These are phyloP conservation scores for Dryobates pubescens DNA, from an alignment of 2,797 vertebrate species.

Conservation along the genomic window DNA sequence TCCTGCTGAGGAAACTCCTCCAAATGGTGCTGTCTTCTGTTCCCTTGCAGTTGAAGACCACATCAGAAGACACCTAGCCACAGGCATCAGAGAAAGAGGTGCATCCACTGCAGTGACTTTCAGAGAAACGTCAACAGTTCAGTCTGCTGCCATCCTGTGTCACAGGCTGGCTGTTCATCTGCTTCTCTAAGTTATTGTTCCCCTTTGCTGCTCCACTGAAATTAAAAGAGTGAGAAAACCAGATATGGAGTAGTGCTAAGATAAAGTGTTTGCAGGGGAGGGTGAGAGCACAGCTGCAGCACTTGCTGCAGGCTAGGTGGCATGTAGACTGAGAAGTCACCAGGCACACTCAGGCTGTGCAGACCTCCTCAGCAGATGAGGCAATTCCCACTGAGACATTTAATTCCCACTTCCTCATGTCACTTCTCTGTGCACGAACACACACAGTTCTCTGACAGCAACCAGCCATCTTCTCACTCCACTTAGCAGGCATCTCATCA, in stretches of 20 bases:
- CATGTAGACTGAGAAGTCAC: background rate
- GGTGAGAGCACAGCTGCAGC: background rate
- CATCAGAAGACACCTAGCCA: too few species aligned
- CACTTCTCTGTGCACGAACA: background rate
- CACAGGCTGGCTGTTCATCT: background rate
- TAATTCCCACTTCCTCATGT: background rate
- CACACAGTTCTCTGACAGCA: background rate
- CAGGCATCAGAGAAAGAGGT: too few species aligned
- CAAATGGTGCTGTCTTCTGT: too few species aligned
- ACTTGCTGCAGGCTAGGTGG: background rate
- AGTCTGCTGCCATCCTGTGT: too few species aligned
- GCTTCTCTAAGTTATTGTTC: background rate
- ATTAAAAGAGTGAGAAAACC: background rate
- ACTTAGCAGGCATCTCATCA: too few species aligned
- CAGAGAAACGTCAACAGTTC: too few species aligned
- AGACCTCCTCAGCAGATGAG: background rate
- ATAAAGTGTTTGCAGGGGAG: background rate
- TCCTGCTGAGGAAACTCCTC: too few species aligned
- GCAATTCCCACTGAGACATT: background rate
- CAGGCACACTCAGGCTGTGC: background rate
- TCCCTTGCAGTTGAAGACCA: too few species aligned
- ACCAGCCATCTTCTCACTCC: too few species aligned
- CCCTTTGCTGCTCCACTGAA: background rate
- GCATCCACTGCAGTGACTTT: too few species aligned
- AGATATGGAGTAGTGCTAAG: background rate